A percentile compares a stretch with the other conserved stretches of the same genome.
Conservation (phyloP, 1,140 invertebrate species). For the Hylyphantes graminicola region DNA sequence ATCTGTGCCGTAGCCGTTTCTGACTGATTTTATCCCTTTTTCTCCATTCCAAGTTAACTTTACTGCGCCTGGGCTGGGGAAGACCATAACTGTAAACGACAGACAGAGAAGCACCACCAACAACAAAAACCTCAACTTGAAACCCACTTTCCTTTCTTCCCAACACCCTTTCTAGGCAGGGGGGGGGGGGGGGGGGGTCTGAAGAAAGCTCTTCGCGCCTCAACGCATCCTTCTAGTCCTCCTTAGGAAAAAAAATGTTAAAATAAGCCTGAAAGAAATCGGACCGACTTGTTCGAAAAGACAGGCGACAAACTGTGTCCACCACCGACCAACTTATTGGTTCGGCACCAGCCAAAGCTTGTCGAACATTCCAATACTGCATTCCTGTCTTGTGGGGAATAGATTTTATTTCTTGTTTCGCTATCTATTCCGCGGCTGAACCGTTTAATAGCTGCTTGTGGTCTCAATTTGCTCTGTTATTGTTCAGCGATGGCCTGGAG, state of each 20-base stretch:
- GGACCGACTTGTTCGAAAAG: slow-evolving; percentile 26
- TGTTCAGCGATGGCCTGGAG: slow-evolving; percentile 8
- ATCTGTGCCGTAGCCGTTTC: not conserved
- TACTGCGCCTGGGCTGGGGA: slow-evolving; percentile 4
- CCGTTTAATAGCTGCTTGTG: slow-evolving; percentile 16
- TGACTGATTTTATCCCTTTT: slow-evolving; percentile 10
- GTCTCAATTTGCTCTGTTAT: not conserved
- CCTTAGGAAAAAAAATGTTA: slow-evolving; percentile 7
- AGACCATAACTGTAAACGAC: not conserved
- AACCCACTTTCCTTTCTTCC: slow-evolving; percentile 17
- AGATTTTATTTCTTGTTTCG: not conserved
- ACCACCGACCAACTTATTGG: not conserved
- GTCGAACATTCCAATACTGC: slow-evolving; percentile 19
- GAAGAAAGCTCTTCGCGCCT: slow-evolving; percentile 35
- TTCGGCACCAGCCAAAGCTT: not conserved
- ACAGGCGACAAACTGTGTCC: slow-evolving; percentile 1
- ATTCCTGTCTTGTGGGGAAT: not conserved
- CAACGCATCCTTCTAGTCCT: slow-evolving; percentile 5
- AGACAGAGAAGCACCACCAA: slow-evolving; percentile 2
- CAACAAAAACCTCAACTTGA: not conserved
- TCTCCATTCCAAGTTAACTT: slow-evolving; percentile 4
- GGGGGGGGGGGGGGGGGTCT: not conserved
- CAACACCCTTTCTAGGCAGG: slow-evolving; percentile 1
- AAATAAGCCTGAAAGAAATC: slow-evolving; percentile 14
- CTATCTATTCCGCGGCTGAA: not conserved